These are phyloP conservation scores for Rhodeus uyekii DNA, from an alignment of 2,797 vertebrate species.

Conservation along the genomic window DNA sequence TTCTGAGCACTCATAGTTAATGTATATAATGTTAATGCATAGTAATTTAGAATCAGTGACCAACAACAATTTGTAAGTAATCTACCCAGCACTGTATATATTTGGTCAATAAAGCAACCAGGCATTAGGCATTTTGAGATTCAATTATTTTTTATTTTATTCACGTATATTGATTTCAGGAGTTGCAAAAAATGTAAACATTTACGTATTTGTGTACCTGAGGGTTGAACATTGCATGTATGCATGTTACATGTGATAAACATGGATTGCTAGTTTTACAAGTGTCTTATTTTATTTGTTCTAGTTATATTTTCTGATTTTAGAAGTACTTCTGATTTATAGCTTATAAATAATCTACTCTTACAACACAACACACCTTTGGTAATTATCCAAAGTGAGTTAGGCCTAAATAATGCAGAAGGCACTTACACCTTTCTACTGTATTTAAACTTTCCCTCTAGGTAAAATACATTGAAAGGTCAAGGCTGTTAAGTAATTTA, in stretches of 20 bases:
- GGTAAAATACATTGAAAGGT: neutral
- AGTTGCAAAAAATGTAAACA: constrained; percentile 11
- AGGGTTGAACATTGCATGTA: neutral
- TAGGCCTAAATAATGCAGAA: constrained; percentile 15
- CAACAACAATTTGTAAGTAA: neutral
- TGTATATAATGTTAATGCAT: too few relatives aligned
- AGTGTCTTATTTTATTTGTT: neutral
- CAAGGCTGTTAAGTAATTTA: neutral
- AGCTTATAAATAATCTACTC: neutral
- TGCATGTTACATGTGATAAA: neutral
- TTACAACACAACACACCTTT: constrained; percentile 30
- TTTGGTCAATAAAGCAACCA: neutral
- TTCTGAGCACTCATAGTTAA: too few relatives aligned
- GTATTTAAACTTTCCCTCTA: neutral
- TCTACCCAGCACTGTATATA: neutral
- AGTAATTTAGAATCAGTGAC: too few relatives aligned
- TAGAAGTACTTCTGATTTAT: neutral
- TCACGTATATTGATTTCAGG: neutral
- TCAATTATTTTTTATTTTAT: neutral
- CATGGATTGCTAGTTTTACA: neutral
- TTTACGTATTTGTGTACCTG: constrained; percentile 18
- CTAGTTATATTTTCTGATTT: neutral
- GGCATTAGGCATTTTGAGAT: neutral
- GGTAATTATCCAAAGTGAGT: constrained; percentile 3
- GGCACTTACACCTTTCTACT: neutral